A percentile compares a stretch with the other conserved stretches of the same genome.
These are phyloP conservation scores for Porites lobata DNA, from an alignment of 92 coral and sea anemone genomes.

Conservation along the genomic window DNA sequence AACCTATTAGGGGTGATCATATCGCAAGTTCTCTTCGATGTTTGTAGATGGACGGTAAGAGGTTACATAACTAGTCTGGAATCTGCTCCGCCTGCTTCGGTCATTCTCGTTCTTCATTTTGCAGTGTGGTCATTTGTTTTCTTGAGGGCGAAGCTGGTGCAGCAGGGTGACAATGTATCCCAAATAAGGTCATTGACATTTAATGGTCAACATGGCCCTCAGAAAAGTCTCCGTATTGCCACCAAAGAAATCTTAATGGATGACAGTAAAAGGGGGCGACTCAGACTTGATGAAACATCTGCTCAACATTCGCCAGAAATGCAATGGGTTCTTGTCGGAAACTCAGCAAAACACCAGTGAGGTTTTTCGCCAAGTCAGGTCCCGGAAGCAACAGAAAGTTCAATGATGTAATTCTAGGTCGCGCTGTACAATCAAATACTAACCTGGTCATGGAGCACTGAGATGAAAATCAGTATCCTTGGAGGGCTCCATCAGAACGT, in stretches of 20 bases:
- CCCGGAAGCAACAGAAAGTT: slow-evolving; percentile 42
- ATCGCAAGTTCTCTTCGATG: background rate
- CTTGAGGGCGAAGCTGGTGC: slow-evolving; percentile 37
- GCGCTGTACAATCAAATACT: slow-evolving; percentile 52
- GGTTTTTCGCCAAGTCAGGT: slow-evolving; percentile 53
- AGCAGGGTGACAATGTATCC: slow-evolving; percentile 55
- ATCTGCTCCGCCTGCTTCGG: background rate
- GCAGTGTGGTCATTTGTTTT: slow-evolving; percentile 34
- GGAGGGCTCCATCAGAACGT: slow-evolving; percentile 13
- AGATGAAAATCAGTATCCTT: slow-evolving; percentile 42
- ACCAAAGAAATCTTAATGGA: slow-evolving; percentile 46
- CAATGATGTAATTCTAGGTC: slow-evolving; percentile 26
- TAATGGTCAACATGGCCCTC: slow-evolving; percentile 29
- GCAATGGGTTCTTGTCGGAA: slow-evolving; percentile 46
- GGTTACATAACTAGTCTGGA: too few relatives aligned
- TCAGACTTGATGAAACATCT: slow-evolving; percentile 56
- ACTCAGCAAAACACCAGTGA: slow-evolving; percentile 35
- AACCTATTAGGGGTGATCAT: background rate
- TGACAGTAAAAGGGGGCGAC: slow-evolving; percentile 30
- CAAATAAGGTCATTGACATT: slow-evolving; percentile 52
- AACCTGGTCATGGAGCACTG: slow-evolving; percentile 43
- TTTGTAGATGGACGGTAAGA: background rate
- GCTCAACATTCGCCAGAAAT: slow-evolving; percentile 33
- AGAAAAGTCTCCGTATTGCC: slow-evolving; percentile 37
- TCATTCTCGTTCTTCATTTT: background rate